Evolutionary conservation across 2,113 vertebrate species (phyloP), one percentile per base, ranked within the genome.

Genomic region (Poeciliopsis occidentalis): DNA sequence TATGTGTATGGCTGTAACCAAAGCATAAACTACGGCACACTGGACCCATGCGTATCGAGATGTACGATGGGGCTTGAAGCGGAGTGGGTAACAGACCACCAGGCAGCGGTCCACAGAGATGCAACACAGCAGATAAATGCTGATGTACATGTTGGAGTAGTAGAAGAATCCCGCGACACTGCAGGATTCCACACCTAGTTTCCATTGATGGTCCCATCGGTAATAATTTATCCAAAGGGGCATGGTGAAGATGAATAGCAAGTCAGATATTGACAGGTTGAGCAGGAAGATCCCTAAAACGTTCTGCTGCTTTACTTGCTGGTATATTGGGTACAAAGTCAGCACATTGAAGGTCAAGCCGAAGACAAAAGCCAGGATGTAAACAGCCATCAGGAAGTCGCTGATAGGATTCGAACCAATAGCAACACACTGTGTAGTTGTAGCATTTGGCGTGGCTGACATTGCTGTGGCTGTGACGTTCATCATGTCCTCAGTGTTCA

Each of bases 141-240:
- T 95, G 77, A 94, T 90, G 77, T 95, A 95, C 91, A 95, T 94
- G 87, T 95, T 95, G 79, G 94, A 93, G 89, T 95, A 95, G 87
- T 93, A 95, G 67, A 95, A 60, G 70, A 95, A 95, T n/a, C 95
- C 95, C 0, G 90, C 91, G 5, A 95, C 7, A 11, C 81, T 90
- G 77, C 95, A 95, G n/a, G 89, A 68, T 0, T 0, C 0, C 0
- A 1, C 29, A 2, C 92, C 81, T 0, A 95, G 83, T 8, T 0
- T 1, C 95, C 95, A 95, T 7, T n/a, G 3, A 79, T 95, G 95
- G 79, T 93, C n/a, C 0, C 76, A 60, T 4, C 19, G 47, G 81
- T 93, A 95, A 73, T 95, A 95, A 64, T 93, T 83, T 37, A 95
- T 92, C 95, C 95, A 95, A 29, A 95, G 90, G 0, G 95, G 95